Evolutionary conservation across 2,888 invertebrate genomes (phyloP), one percentile per base, ranked within the genome.

Genomic region (Plutella xylostella): DNA sequence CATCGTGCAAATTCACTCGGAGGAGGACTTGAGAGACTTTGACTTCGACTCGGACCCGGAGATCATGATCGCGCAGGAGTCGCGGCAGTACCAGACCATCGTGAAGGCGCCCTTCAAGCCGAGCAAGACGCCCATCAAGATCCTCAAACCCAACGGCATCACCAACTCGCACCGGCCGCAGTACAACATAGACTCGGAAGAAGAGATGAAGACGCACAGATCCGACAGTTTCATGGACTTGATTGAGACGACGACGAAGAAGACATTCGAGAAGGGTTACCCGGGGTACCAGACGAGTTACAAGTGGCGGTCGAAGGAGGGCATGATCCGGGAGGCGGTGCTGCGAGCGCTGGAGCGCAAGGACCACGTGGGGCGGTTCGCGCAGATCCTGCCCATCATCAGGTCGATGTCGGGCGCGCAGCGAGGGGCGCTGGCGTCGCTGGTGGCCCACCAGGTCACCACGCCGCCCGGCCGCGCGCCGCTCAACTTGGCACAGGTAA

Each of bases 371-470:
- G 86, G 86, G 49, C 87, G 86, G 59, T 86, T 89, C 45, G 85
- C 86, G 0, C 86, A 88, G 65, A 83, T 88, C 19, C 69, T 89
- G 68, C 90, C 90, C 34, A 89, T 89, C 52, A 73, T 90, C 52
- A 79, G 88, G 40, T 86, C 86, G 3, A 85, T 90, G 75, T 86
- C 89, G 1, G 85, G 86, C 0, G 83, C 85, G 21, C 90, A 90
- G 66, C 73, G 88, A 22, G 70, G 88, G 47, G 87, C 88, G 1
- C 63, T 90, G 45, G 88, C 89, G 0, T 87, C 88, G 0, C 55
- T 90, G 33, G 89, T 90, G 4, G 86, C 89, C 1, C 86, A 84
- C 2, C 88, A 89, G 63, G 83, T 88, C 41, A 85, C 82, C 55
- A 85, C 87, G 1, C 85, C 86, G 0, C 78, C 84, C n/a, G 82